Percentiles rank a stretch among this genome's conserved stretches.
Conservation (phyloP, 2,797 vertebrate species). For the Sebastes oblongus region DNA sequence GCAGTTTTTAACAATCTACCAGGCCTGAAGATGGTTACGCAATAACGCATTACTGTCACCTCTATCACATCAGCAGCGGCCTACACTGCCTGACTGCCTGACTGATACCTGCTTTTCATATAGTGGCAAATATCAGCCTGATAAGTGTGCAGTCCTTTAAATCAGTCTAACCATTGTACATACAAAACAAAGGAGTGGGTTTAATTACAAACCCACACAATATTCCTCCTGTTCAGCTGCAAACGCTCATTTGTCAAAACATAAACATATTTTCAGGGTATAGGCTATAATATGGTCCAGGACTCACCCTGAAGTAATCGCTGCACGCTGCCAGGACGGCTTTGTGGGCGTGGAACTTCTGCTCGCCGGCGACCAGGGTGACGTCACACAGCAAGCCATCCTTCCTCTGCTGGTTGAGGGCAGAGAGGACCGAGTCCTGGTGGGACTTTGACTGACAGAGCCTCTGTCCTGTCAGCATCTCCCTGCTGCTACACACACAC, state of each 20-base stretch:
- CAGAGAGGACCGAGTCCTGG: constrained; percentile 91
- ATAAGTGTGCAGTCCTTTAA: background rate
- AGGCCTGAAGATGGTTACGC: too few relatives aligned
- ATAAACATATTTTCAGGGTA: background rate
- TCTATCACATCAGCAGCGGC: too few relatives aligned
- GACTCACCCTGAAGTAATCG: constrained; percentile 96
- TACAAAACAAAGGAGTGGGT: background rate
- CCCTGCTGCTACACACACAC: constrained; percentile 81
- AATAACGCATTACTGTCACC: too few relatives aligned
- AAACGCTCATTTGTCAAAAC: background rate
- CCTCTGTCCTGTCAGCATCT: constrained; percentile 97
- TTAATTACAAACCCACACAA: background rate
- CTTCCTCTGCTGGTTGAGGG: constrained; percentile 96
- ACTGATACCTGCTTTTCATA: too few relatives aligned
- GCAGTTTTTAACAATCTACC: too few relatives aligned
- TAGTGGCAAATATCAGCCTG: background rate
- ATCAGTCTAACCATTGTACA: background rate
- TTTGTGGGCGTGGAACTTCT: constrained; percentile 97
- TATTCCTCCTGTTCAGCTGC: background rate
- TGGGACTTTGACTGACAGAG: constrained; percentile 97
- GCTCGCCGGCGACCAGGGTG: constrained; percentile 93
- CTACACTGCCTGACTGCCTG: too few relatives aligned
- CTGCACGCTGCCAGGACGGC: constrained; percentile 97
- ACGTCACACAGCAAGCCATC: constrained; percentile 95
- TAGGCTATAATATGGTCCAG: background rate